A percentile compares a stretch with the other conserved stretches of the same genome.
phyloP scores from a whole-genome alignment of 2,888 invertebrate species.

The Gerris lacustris region DNA sequence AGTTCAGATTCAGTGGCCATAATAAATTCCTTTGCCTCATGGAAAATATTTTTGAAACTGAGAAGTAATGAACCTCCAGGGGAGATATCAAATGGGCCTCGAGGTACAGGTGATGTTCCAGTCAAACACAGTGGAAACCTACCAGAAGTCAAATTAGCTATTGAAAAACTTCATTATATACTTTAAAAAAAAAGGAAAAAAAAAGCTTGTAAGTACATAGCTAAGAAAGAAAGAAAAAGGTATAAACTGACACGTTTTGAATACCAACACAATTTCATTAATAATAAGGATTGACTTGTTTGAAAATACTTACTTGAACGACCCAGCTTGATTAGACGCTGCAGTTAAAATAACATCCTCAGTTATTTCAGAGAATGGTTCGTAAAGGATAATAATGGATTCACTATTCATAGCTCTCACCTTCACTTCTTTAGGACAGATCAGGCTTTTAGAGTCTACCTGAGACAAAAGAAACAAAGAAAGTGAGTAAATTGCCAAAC shows the following conservation, averaged over 20 bases:
- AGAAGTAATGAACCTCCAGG: neutral
- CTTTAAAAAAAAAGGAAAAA: neutral
- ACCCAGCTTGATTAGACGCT: neutral
- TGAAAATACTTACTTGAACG: neutral
- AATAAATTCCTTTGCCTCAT: neutral
- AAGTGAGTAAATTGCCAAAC: neutral
- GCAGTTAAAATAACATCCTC: neutral
- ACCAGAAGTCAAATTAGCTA: neutral
- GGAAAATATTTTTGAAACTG: neutral
- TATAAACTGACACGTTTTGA: neutral
- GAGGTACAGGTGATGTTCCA: neutral
- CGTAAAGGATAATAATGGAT: neutral
- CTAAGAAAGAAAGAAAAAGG: neutral
- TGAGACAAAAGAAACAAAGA: neutral
- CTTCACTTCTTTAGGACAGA: neutral
- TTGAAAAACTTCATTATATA: neutral
- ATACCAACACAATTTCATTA: no score
- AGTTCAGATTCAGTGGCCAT: neutral
- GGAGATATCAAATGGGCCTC: neutral
- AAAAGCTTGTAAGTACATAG: neutral
- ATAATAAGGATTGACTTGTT: neutral
- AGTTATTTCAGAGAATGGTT: neutral
- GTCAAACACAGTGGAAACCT: neutral
- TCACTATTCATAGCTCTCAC: neutral
- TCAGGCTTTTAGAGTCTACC: neutral